Conservation (phyloP, 2,113 vertebrate species). For the Enhydra lutris region DNA sequence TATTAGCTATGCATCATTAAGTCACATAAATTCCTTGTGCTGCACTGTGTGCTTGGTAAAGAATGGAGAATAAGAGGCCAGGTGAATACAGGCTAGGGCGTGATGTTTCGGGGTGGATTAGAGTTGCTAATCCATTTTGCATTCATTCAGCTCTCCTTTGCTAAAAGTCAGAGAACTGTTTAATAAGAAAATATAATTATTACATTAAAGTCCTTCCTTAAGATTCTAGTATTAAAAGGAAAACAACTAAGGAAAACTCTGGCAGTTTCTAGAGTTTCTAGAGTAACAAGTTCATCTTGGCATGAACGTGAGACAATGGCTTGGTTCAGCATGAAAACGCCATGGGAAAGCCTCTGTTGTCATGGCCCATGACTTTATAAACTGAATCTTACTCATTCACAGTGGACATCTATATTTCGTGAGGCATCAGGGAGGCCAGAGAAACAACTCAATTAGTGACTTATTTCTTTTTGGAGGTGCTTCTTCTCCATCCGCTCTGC, state of each 20-base stretch:
- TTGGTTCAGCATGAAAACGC: neutral
- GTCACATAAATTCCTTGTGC: neutral
- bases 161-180: neutral
- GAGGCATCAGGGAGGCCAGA: neutral
- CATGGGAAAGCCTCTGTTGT: neutral
- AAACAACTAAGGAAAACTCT: neutral
- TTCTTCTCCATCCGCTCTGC: neutral
- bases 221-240: neutral
- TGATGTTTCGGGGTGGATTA: neutral
- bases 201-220: neutral
- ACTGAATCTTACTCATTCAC: neutral
- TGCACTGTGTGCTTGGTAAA: neutral
- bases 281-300: neutral
- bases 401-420: neutral
- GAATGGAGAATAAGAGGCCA: neutral
- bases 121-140: neutral
- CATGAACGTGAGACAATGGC: rapidly evolving
- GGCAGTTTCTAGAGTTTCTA: conserved; percentile 27
- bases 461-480: neutral
- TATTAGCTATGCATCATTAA: neutral
- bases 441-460: neutral
- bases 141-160: neutral
- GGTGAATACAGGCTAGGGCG: neutral
- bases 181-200: neutral
- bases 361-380: neutral